Evolutionary conservation across 2,113 vertebrate genomes (phyloP).

Genomic region (Zosterops pallidus): DNA sequence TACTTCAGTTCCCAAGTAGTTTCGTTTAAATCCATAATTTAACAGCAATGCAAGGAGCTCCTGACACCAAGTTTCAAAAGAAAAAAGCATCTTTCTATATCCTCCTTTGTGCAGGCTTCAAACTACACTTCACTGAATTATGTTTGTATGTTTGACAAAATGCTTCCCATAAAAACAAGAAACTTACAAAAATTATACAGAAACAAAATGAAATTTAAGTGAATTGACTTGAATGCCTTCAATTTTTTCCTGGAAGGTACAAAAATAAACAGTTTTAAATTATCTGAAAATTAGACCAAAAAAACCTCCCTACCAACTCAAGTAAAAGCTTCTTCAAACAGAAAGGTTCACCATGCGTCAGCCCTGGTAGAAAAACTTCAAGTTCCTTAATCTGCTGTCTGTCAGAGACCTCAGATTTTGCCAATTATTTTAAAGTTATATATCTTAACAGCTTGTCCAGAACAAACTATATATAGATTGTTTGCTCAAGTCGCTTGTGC

Average conservation of each 20-base stretch:
- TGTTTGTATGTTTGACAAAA: background rate
- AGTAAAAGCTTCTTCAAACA: background rate
- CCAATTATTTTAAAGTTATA: background rate
- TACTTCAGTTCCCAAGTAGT: background rate
- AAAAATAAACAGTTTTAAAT: background rate
- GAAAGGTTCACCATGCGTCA: background rate
- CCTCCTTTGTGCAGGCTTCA: background rate
- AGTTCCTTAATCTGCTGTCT: background rate
- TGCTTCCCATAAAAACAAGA: background rate
- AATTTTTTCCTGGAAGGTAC: background rate
- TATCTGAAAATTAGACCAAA: background rate
- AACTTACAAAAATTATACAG: background rate
- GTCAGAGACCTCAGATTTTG: background rate
- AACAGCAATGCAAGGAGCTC: background rate
- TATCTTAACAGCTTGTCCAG: background rate
- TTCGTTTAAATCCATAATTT: background rate
- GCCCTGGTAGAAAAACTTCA: background rate
- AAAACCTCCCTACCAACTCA: rapidly evolving
- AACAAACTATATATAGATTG: background rate
- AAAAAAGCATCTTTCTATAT: background rate
- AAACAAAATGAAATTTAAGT: background rate
- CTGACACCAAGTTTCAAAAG: background rate
- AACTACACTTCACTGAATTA: background rate
- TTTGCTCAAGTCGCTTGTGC: background rate
- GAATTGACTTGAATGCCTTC: background rate